Evolutionary conservation across 2,888 invertebrate genomes (phyloP).

Genomic region (Ceriagrion tenellum): DNA sequence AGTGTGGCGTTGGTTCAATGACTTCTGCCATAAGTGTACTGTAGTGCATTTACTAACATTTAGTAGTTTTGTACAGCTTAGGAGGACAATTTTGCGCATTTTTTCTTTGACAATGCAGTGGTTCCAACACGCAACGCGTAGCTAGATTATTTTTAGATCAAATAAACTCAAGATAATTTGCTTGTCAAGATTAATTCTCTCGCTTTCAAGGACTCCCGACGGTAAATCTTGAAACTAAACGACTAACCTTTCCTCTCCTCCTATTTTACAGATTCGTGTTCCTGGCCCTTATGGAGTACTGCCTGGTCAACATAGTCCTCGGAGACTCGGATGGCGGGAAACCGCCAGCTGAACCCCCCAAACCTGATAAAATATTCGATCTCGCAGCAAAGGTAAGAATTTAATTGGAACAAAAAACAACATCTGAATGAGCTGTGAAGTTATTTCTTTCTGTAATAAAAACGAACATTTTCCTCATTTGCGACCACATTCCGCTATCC

Average conservation of each 20-base stretch:
- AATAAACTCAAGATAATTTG: too few species aligned
- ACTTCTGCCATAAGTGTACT: too few species aligned
- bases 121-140: too few species aligned
- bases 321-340: constrained; percentile 85
- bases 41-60: too few species aligned
- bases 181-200: too few species aligned
- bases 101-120: too few species aligned
- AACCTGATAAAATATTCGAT: constrained; percentile 81
- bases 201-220: too few species aligned
- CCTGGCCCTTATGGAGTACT: constrained; percentile 96
- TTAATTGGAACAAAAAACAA: not conserved
- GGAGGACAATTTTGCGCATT: too few species aligned
- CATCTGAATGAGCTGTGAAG: not conserved
- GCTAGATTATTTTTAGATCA: too few species aligned
- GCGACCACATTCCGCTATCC: not conserved
- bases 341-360: constrained; percentile 79
- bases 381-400: constrained; percentile 77
- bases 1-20: too few species aligned
- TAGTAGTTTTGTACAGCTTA: too few species aligned
- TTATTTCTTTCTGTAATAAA: constrained; percentile 28
- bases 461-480: constrained; percentile 25
- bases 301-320: constrained; percentile 91
- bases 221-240: not conserved
- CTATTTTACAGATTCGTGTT: constrained; percentile 87
- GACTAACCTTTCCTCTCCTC: not conserved